These are phyloP conservation scores for Halcyon smyrnensis DNA, from an alignment of 2,797 vertebrate genomes.

Conservation along the genomic window DNA sequence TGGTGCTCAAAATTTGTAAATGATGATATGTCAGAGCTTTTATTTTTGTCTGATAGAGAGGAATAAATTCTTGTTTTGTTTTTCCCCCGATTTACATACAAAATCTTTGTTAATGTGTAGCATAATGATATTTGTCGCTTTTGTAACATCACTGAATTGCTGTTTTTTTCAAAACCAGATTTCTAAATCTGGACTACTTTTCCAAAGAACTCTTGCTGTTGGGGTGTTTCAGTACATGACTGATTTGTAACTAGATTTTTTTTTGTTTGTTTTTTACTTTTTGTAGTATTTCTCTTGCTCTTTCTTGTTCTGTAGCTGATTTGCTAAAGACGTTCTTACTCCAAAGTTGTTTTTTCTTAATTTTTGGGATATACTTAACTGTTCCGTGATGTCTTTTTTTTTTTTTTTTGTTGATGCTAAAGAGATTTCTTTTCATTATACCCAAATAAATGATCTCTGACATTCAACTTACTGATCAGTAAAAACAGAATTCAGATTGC, in stretches of 20 bases:
- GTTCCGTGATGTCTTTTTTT: neutral
- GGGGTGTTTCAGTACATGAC: accelerated
- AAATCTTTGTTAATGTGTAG: neutral
- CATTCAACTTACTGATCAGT: neutral
- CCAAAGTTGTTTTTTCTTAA: neutral
- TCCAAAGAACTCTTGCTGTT: neutral
- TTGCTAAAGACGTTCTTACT: neutral
- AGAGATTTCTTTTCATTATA: neutral
- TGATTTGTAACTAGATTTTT: neutral
- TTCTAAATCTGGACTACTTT: neutral
- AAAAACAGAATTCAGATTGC: neutral
- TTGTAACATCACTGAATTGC: neutral
- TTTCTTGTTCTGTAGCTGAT: neutral
- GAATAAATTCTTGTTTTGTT: neutral
- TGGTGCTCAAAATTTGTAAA: neutral
- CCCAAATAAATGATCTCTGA: neutral
- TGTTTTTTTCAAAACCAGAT: neutral
- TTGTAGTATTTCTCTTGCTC: neutral
- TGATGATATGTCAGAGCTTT: neutral
- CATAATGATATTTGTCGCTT: neutral
- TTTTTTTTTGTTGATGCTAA: neutral
- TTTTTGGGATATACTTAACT: neutral
- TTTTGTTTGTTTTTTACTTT: neutral
- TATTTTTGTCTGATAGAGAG: neutral
- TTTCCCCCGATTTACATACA: neutral